Conservation (phyloP, 2,888 invertebrate genomes). For the Melipona beecheii region DNA sequence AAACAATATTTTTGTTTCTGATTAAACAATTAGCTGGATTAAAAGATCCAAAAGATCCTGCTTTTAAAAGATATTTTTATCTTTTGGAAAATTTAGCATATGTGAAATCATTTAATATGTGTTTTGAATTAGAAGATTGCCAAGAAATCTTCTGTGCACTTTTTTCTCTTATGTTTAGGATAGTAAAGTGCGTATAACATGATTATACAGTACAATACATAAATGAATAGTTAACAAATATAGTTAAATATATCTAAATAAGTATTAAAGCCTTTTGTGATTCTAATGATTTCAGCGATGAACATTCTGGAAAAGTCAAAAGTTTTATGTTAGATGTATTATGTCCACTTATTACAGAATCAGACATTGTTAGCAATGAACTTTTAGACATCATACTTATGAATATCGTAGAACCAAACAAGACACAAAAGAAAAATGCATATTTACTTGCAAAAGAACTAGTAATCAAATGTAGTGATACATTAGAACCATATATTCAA, state of each 20-base stretch:
- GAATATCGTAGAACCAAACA: constrained; percentile 97
- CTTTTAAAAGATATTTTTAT: constrained; percentile 99
- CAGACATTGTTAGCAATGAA: constrained; percentile 97
- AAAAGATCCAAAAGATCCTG: constrained; percentile 98
- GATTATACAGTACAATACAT: not conserved
- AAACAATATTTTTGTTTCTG: constrained; percentile 96
- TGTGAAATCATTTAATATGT: constrained; percentile 99
- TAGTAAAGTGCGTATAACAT: constrained; percentile 93
- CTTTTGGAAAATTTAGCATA: constrained; percentile 98
- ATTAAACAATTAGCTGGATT: constrained; percentile 97
- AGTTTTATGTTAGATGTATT: constrained; percentile 98
- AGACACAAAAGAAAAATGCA: constrained; percentile 95
- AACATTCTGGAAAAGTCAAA: constrained; percentile 97
- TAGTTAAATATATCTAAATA: not conserved
- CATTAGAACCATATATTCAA: constrained; percentile 97
- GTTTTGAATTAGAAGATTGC: constrained; percentile 98
- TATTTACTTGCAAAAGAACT: constrained; percentile 96
- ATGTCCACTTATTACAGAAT: constrained; percentile 96
- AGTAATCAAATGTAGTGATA: constrained; percentile 95
- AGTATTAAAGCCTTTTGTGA: constrained; percentile 14
- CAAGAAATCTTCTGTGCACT: constrained; percentile 98
- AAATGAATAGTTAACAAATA: not conserved
- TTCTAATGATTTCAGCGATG: constrained; percentile 88
- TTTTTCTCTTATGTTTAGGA: constrained; percentile 97
- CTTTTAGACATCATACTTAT: constrained; percentile 96